Evolutionary conservation across 2,888 invertebrate species (phyloP).

Genomic region (Leptodirus hochenwartii): DNA sequence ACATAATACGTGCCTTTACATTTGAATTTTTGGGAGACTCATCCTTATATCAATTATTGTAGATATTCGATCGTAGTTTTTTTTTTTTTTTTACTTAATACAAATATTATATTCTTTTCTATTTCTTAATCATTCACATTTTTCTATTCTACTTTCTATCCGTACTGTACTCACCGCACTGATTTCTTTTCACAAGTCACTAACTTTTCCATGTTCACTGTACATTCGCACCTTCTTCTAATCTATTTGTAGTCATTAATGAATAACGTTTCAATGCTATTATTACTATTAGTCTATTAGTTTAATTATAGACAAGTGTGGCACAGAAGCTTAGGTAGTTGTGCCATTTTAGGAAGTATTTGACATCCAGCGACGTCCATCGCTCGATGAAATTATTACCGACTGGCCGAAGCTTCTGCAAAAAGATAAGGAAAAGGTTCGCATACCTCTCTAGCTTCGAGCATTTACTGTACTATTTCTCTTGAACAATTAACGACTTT

Average conservation of each 20-base stretch:
- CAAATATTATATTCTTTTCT: too few relatives aligned
- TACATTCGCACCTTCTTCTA: background rate
- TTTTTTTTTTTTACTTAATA: conserved; percentile 7
- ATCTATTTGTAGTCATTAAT: background rate
- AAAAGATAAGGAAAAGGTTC: conserved; percentile 49
- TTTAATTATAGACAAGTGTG: conserved; percentile 8
- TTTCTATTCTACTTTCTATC: conserved; percentile 4
- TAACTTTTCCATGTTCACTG: conserved; percentile 2
- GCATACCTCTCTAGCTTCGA: too few relatives aligned
- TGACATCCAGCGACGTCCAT: conserved; percentile 48
- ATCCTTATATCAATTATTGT: too few relatives aligned
- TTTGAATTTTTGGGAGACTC: conserved; percentile 19
- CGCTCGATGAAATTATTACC: conserved; percentile 51
- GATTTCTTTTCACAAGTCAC: background rate
- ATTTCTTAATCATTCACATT: background rate
- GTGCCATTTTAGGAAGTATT: conserved; percentile 45
- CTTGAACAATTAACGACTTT: too few relatives aligned
- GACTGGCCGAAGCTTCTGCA: conserved; percentile 61
- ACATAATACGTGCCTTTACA: conserved; percentile 8
- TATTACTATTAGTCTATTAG: conserved; percentile 4
- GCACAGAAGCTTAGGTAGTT: conserved; percentile 18
- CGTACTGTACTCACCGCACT: background rate
- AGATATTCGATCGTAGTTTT: conserved; percentile 12
- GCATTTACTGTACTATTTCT: too few relatives aligned
- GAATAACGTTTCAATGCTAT: background rate